phyloP scores from a whole-genome alignment of 2,797 vertebrate species.

The Craterocephalus amniculus region DNA sequence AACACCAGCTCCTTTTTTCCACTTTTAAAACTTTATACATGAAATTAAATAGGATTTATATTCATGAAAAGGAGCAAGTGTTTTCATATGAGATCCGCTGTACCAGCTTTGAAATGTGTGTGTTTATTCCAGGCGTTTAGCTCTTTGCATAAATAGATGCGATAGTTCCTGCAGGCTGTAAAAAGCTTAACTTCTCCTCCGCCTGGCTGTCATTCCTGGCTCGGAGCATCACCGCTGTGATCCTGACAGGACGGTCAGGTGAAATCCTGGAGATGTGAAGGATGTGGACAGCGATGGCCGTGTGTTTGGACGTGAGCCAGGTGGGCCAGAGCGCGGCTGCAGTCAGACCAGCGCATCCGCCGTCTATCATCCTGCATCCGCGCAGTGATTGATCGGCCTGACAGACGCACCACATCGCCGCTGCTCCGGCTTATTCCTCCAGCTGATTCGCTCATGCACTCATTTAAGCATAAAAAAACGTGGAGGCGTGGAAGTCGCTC shows the following conservation, averaged over 20 bases:
- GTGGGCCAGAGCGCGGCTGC: neutral
- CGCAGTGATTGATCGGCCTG: constrained; percentile 31
- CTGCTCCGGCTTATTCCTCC: no score
- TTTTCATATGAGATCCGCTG: no score
- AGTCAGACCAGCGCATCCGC: neutral
- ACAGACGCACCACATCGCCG: neutral
- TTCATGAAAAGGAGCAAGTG: no score
- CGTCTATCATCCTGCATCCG: neutral
- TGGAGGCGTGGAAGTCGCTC: no score
- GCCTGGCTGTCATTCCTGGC: constrained; percentile 30
- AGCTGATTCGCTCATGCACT: constrained; percentile 18
- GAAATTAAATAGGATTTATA: neutral
- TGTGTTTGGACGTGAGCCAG: neutral
- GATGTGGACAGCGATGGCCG: constrained; percentile 33
- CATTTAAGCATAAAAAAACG: constrained; percentile 21
- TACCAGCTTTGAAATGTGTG: neutral
- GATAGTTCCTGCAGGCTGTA: constrained; percentile 26
- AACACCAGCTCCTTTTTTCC: neutral
- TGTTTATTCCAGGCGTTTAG: neutral
- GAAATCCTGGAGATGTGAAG: constrained; percentile 23
- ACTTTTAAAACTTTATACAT: neutral
- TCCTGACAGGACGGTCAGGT: constrained; percentile 26
- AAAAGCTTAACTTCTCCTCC: constrained; percentile 39
- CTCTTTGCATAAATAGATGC: constrained; percentile 25
- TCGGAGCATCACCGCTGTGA: constrained; percentile 26